Base-by-base conservation (phyloP, 2,113 vertebrate genomes). In the Gavialis gangeticus region DNA sequence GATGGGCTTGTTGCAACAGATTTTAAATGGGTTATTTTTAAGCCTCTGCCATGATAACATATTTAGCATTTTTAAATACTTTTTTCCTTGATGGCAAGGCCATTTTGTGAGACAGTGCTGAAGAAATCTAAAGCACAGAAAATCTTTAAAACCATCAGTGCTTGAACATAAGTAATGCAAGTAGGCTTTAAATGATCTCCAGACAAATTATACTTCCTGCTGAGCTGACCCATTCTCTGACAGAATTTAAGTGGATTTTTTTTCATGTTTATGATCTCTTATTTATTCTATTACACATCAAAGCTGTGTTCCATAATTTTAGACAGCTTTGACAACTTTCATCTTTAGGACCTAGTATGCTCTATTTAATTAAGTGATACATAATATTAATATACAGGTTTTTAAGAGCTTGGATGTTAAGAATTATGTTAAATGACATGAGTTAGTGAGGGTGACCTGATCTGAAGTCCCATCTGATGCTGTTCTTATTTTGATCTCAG, bases 311-410 rank as follows among this genome's bases (percentile, higher is more conserved):
- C 86, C 86, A 10, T 84, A 87, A 92, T 95, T 96, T 95, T 91
- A 94, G 94, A 82, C 46, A 93, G 73, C 78, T 91, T 18, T 37
- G 86, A 46, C 71, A 94, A 84, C 91, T 97, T 95, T 97, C 75
- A 96, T 97, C 91, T 93, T 88, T 57, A 46, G 58, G 91, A 94
- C 59, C 66, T 81, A 83, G 28, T 59, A 71, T 80, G 82, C 17
- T 89, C 94, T 91, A 64, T 81, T 94, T 96, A 97, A 96, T 96
- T 96, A 97, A 95, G 56, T 83, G 85, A 82, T 84, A 71, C 37
- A 46, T 69, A 84, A 56, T 46, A 71, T 89, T 84, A 78, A 84
- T 71, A 10, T 56, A 87, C 75, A 87, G 62, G 75, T 85, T 95
- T 55, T 93, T 90, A 87, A 88, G 69, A 94, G 64, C 82, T 85